Evolutionary conservation across 2,888 invertebrate genomes (phyloP).

Genomic region (Diachrysia chrysitis): DNA sequence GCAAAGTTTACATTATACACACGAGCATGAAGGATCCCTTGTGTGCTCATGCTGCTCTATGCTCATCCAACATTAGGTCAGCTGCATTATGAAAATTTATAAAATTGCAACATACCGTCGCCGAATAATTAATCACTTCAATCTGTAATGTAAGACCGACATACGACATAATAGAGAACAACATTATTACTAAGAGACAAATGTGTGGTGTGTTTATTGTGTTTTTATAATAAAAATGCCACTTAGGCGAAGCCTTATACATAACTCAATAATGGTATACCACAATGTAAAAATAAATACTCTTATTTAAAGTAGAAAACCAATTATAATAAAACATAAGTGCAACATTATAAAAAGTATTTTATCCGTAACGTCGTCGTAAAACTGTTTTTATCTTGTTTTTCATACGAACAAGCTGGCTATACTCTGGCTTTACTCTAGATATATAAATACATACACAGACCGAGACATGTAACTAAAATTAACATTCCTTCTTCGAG

Average conservation of each 20-base stretch:
- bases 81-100: too few relatives aligned
- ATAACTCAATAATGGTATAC: neutral
- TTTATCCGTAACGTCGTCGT: constrained; percentile 1
- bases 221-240: neutral
- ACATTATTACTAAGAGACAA: too few relatives aligned
- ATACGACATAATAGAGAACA: too few relatives aligned
- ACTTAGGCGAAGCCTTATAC: neutral
- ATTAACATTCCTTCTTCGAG: constrained; percentile 70
- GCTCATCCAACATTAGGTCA: too few relatives aligned
- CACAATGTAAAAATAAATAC: neutral
- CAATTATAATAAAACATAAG: neutral
- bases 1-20: too few relatives aligned
- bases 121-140: too few relatives aligned
- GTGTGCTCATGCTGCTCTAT: too few relatives aligned
- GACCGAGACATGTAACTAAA: constrained; percentile 48
- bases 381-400: neutral
- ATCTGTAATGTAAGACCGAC: too few relatives aligned
- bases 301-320: neutral
- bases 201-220: too few relatives aligned
- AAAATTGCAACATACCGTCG: too few relatives aligned
- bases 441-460: neutral
- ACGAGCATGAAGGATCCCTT: too few relatives aligned
- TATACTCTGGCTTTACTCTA: too few relatives aligned
- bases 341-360: constrained; percentile 4
- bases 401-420: neutral